A percentile compares a stretch with the other conserved stretches of the same genome.
phyloP scores from a whole-genome alignment of 2,888 invertebrate species.

The Hydriomena furcata region DNA sequence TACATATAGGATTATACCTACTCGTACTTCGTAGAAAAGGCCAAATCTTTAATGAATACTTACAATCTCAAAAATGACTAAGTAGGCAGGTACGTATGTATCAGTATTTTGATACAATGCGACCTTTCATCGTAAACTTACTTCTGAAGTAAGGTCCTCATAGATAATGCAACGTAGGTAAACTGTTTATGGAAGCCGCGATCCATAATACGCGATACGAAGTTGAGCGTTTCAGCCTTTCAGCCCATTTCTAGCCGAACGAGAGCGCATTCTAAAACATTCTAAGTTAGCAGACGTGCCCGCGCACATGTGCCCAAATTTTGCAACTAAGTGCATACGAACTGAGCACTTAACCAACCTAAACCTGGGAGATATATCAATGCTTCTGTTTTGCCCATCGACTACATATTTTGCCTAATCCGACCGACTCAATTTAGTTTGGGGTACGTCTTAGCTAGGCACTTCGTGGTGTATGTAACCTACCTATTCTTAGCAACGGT shows the following conservation, averaged over 20 bases:
- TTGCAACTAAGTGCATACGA: conserved; percentile 48
- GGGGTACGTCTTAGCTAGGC: too few relatives aligned
- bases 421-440: conserved; percentile 21
- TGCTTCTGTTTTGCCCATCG: conserved; percentile 24
- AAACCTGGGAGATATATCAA: conserved; percentile 19
- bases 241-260: conserved; percentile 59
- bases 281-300: conserved; percentile 60
- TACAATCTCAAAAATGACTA: too few relatives aligned
- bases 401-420: too few relatives aligned
- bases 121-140: too few relatives aligned
- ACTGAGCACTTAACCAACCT: conserved; percentile 20
- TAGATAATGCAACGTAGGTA: conserved; percentile 12
- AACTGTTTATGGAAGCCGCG: conserved; percentile 22
- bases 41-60: too few relatives aligned
- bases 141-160: background rate
- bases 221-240: conserved; percentile 59
- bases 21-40: too few relatives aligned
- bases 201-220: conserved; percentile 43
- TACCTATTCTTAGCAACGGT: too few relatives aligned
- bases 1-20: too few relatives aligned
- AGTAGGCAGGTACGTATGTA: too few relatives aligned
- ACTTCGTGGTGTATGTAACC: too few relatives aligned
- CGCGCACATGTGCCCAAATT: conserved; percentile 58
- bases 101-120: too few relatives aligned
- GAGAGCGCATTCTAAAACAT: conserved; percentile 60